Base-by-base conservation (phyloP, 1,140 invertebrate genomes). In the Drosophila miranda region DNA sequence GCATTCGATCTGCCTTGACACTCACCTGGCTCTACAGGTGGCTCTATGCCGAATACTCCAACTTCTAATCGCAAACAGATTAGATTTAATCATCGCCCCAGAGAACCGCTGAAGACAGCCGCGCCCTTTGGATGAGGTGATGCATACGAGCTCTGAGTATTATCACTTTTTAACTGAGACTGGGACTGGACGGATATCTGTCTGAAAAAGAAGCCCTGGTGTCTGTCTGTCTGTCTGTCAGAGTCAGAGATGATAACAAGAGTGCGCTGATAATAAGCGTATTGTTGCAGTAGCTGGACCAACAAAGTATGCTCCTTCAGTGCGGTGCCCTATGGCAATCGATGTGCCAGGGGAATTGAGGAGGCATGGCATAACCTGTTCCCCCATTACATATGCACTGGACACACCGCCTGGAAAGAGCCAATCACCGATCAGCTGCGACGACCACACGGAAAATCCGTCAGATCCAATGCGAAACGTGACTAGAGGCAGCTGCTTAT, bases 361-460 rank as follows among this genome's bases (percentile, higher is more conserved):
- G 30, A 11, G 30, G 30, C 30, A 30, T 2, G 28, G 28, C 28
- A 34, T 11, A 34, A 34, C 30, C 30, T 11, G 30, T 34, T 34
- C 11, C n/a, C 2, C 42, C 6, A 56, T 75, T 80, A 70, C 55
- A 57, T 80, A 79, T 75, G 69, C 71, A 66, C 13, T 44, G 57
- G 75, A 69, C 69, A 78, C 75, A 74, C 62, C 68, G 56, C 56
- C 53, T 8, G 42, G 41, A 49, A 2, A 28, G 30, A 48, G 49
- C 67, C 75, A 67, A 78, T 78, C 43, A 43, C 23, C 43, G 50
- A 11, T 7, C 19, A 58, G 49, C n/a, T 7, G 21, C 6, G 7
- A 44, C 14, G 7, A 44, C 14, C 21, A 48, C 14, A 14, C n/a
- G 48, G 41, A 19, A 42, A 54, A 8, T 21, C n/a, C 14, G 50